A percentile compares a stretch with the other conserved stretches of the same genome.
Evolutionary conservation across 23 tunicate species (phyloP).

Genomic region (Clavelina lepadiformis): DNA sequence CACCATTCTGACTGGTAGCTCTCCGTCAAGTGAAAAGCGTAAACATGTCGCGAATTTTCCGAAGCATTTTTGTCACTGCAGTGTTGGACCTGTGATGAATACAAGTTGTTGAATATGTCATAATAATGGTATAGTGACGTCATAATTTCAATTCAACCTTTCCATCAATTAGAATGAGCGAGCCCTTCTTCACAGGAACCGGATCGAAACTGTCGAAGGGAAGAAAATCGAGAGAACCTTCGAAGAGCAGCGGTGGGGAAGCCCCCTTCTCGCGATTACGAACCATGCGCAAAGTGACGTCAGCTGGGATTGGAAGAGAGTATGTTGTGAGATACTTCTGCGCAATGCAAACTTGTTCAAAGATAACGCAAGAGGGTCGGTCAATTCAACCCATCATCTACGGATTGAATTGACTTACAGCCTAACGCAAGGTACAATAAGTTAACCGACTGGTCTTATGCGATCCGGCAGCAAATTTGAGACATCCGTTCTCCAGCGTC

Average conservation of each 20-base stretch:
- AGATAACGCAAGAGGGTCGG: background rate
- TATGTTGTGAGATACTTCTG: background rate
- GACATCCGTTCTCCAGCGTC: constrained; percentile 67
- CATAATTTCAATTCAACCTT: constrained; percentile 15
- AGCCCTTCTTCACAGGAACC: constrained; percentile 54
- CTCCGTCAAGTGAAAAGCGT: constrained; percentile 74
- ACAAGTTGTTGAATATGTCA: background rate
- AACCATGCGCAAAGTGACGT: constrained; percentile 45
- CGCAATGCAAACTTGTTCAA: background rate
- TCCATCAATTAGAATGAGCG: constrained; percentile 64
- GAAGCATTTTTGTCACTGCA: constrained; percentile 61
- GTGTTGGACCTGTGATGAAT: constrained; percentile 48
- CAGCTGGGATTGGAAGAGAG: constrained; percentile 16
- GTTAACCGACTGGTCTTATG: constrained; percentile 45
- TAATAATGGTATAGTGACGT: too few species aligned
- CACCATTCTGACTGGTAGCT: constrained; percentile 58
- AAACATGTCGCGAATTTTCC: constrained; percentile 52
- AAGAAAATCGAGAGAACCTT: constrained; percentile 31
- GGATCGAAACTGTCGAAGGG: constrained; percentile 40
- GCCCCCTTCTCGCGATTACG: constrained; percentile 46
- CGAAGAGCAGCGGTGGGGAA: constrained; percentile 21
- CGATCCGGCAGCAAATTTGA: constrained; percentile 67
- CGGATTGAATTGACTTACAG: background rate
- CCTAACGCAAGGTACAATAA: background rate
- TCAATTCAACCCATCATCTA: background rate